Base-by-base conservation (phyloP, 2,113 vertebrate species). In the Prietella phreatophila region DNA sequence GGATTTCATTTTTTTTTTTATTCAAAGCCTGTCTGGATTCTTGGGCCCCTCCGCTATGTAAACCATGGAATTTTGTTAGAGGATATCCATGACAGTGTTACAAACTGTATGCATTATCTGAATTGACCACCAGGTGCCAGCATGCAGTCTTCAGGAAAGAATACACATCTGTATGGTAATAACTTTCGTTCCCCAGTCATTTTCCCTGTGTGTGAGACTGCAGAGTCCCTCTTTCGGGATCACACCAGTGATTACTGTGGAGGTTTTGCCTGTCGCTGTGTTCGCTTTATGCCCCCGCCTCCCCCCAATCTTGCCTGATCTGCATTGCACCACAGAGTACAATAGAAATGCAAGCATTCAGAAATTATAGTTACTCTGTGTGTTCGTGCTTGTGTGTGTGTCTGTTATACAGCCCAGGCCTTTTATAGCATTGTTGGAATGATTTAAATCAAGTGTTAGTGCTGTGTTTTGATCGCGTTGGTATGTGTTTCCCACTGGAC, bases 381-480 rank as follows among this genome's bases (percentile, higher is more conserved):
- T 56, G 47, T 84, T 60, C 4, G 56, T 30, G 20, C 17, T 39
- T 50, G 36, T 30, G 39, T 50, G 61, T 33, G 61, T 42, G 83
- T 83, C 55, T 33, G 88, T 93, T 91, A 93, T 93, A 92, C 92
- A 92, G 92, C 19, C 55, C 25, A 92, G 93, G 90, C 90, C 93
- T 95, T 95, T 36, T 88, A 90, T 91, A 90, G 80, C 89, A 19
- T 80, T 73, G 69, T 86, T 89, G 61, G 80, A 92, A 87, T 88
- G 88, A 92, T 92, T 91, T 87, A 92, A 92, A 91, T 87, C 65
- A 58, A 76, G 90, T 91, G 89, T 92, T 86, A 88, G 47, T 86
- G 1, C 88, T 83, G 82, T 87, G 83, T 61, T 42, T 84, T 85
- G 50, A 81, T 88, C 50, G 61, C 47, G 27, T 56, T 76, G 76